A percentile compares a stretch with the other conserved stretches of the same genome.
phyloP scores from a whole-genome alignment of 2,888 invertebrate species.

The Brenthis ino region DNA sequence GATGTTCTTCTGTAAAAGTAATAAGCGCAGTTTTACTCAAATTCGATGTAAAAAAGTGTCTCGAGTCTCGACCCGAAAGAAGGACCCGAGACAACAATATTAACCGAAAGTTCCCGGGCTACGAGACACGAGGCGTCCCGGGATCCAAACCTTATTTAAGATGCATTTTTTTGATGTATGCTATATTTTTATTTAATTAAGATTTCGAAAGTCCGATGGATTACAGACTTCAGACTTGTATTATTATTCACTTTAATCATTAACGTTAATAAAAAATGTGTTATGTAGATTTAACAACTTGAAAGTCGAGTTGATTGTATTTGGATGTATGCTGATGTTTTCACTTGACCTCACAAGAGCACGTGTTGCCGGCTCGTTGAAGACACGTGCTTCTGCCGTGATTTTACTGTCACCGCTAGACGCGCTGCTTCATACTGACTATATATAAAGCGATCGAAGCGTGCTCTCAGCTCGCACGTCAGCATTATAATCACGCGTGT shows the following conservation, averaged over 20 bases:
- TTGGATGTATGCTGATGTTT: constrained; percentile 34
- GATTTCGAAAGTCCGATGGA: neutral
- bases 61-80: too few relatives aligned
- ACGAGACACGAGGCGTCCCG: too few relatives aligned
- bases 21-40: too few relatives aligned
- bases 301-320: neutral
- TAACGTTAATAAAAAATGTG: too few relatives aligned
- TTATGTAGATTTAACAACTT: neutral
- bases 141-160: neutral
- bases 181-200: neutral
- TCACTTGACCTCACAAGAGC: constrained; percentile 41
- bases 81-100: too few relatives aligned
- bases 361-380: constrained; percentile 32
- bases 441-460: constrained; percentile 21
- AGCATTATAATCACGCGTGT: constrained; percentile 21
- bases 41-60: too few relatives aligned
- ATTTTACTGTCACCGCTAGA: constrained; percentile 48
- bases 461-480: constrained; percentile 19
- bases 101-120: too few relatives aligned
- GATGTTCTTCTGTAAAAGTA: too few relatives aligned
- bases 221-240: too few relatives aligned
- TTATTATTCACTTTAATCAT: too few relatives aligned
- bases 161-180: neutral
- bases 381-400: constrained; percentile 60
- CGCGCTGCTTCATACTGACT: constrained; percentile 28